These are phyloP conservation scores for Thelaira solivaga DNA, from an alignment of 2,888 invertebrate species.

Conservation along the genomic window DNA sequence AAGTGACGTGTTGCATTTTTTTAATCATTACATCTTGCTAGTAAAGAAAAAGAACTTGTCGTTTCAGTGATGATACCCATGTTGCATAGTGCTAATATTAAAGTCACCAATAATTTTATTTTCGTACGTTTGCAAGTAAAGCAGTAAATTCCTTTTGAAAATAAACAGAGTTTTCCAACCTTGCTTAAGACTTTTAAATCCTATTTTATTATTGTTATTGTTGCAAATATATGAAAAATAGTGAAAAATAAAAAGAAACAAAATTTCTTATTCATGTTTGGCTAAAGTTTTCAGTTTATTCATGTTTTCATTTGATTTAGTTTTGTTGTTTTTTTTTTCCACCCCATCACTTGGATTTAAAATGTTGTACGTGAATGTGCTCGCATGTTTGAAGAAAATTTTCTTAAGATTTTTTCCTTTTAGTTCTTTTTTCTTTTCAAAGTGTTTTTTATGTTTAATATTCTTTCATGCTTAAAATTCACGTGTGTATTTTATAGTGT, in stretches of 20 bases:
- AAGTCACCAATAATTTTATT: too few species aligned
- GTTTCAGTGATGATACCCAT: too few species aligned
- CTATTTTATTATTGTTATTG: too few species aligned
- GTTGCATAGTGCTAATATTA: too few species aligned
- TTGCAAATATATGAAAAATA: constrained; percentile 35
- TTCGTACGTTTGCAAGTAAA: too few species aligned
- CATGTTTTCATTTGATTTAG: background rate
- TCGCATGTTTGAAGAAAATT: constrained; percentile 52
- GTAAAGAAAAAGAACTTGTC: too few species aligned
- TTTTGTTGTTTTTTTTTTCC: background rate
- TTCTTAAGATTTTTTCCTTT: constrained; percentile 41
- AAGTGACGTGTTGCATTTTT: too few species aligned
- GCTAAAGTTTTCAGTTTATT: constrained; percentile 44
- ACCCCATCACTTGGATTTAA: constrained; percentile 21
- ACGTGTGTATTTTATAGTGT: constrained; percentile 45
- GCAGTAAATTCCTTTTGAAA: too few species aligned
- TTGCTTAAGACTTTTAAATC: too few species aligned
- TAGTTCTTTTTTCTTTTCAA: constrained; percentile 12
- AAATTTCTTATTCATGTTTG: constrained; percentile 43
- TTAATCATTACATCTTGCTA: too few species aligned
- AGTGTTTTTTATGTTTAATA: constrained; percentile 13
- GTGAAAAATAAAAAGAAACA: constrained; percentile 5
- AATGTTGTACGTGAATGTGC: constrained; percentile 50
- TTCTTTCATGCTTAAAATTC: constrained; percentile 44
- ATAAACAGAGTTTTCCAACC: too few species aligned